Evolutionary conservation across 2,797 vertebrate species (phyloP), one percentile per base, ranked within the genome.

Genomic region (Gymnodraco acuticeps): DNA sequence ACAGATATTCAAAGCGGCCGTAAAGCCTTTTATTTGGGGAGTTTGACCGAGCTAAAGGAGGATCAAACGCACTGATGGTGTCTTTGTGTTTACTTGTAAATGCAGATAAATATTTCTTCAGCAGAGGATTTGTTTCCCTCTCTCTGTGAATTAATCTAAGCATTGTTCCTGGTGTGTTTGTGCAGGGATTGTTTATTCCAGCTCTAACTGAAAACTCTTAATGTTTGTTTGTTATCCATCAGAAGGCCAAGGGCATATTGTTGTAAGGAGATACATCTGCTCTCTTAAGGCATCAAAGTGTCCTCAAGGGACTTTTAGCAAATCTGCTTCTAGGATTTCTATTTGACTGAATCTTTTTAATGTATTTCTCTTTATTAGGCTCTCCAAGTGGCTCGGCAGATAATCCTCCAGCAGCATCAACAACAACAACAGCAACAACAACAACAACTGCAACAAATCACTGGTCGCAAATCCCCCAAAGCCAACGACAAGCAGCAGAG

Each of bases 331-430:
- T 93, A 77, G 38, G 43, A 33, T 71, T 59, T 82, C 46, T 61
- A 62, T 70, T 33, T 11, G 52, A 51, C 79, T 83, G 67, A 66
- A 81, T 16, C 12, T 12, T 87, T 80, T 77, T 12, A 78, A 83
- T 47, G 10, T 60, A 15, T 80, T 81, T 80, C 42, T 91, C 16
- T 90, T 70, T 81, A 42, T 4, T 88, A 99, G 98, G 97, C 97
- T 78, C 95, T 99, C 85, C 97, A 99, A 92, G 96, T 98, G 93
- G 97, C 97, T 82, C 95, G 97, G 55, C 98, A 99, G 87, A 96
- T 99, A 74, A 95, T 99, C 51, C 96, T 98, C 73, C 97, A 98
- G 3, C 97, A 98, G 20, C 96, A 97, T 15, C 96, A 96, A 3
- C 88, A 85, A 27, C 27, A 27, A 27, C 96, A 97, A 14, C 96